These are phyloP conservation scores for Aporophyla lueneburgensis DNA, from an alignment of 2,888 invertebrate species.

Conservation along the genomic window DNA sequence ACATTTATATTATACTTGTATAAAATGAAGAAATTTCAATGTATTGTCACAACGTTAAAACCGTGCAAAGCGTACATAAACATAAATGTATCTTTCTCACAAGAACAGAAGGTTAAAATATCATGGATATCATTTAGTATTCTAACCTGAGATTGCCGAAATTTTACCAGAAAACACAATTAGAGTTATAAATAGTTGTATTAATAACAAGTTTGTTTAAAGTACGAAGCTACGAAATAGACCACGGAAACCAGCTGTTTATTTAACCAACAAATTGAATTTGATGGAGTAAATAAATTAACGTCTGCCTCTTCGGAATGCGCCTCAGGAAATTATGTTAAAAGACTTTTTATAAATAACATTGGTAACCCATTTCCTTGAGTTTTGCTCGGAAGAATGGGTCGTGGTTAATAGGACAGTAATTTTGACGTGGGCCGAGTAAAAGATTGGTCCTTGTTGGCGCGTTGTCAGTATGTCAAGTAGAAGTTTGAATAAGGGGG, in stretches of 20 bases:
- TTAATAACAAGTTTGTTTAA: conserved; percentile 52
- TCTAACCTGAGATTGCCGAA: neutral
- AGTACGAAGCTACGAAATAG: conserved; percentile 52
- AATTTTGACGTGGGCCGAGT: conserved; percentile 44
- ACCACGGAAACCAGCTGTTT: conserved; percentile 62
- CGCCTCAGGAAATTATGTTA: conserved; percentile 71
- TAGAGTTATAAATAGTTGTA: conserved; percentile 36
- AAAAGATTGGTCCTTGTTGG: conserved; percentile 41
- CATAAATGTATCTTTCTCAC: neutral
- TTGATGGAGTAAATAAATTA: conserved; percentile 75
- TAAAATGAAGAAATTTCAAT: neutral
- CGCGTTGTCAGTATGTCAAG: conserved; percentile 28
- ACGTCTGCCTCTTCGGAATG: conserved; percentile 65
- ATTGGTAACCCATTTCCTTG: conserved; percentile 56
- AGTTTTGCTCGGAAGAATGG: conserved; percentile 39
- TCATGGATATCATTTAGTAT: neutral
- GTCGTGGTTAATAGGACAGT: conserved; percentile 44
- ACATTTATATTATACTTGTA: neutral
- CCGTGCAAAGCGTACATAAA: neutral
- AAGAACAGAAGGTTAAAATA: neutral
- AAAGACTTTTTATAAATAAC: conserved; percentile 69
- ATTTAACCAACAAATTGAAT: conserved; percentile 67
- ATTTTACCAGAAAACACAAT: conserved; percentile 17
- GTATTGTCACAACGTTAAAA: neutral
- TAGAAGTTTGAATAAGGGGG: conserved; percentile 25